Percentiles rank a stretch among this genome's conserved stretches.
phyloP scores from a whole-genome alignment of 2,888 invertebrate species.

The Hydroisotoma schaefferi region DNA sequence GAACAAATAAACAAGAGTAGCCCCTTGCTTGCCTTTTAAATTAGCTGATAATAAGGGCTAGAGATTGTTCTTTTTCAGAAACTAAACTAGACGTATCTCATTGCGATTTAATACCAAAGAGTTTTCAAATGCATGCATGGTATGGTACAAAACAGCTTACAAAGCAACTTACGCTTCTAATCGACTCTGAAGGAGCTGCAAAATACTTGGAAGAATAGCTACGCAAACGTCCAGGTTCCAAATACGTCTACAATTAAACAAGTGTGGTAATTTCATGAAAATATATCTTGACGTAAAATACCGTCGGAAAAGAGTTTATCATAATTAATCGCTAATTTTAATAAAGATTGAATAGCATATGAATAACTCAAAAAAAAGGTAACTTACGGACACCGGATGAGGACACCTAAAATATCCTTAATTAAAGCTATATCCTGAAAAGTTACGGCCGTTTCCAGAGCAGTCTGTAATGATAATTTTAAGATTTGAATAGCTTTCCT shows the following conservation, averaged over 20 bases:
- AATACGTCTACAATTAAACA: conserved; percentile 58
- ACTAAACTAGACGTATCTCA: no score
- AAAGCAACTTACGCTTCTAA: conserved; percentile 82
- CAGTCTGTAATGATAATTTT: conserved; percentile 56
- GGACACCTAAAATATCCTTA: conserved; percentile 82
- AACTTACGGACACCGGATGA: conserved; percentile 87
- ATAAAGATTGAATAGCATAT: not conserved
- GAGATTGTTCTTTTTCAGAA: no score
- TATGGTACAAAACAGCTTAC: no score
- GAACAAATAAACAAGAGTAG: conserved; percentile 1
- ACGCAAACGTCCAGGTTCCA: conserved; percentile 94
- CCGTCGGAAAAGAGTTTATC: no score
- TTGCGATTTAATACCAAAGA: no score
- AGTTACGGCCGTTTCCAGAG: conserved; percentile 80
- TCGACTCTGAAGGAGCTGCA: conserved; percentile 84
- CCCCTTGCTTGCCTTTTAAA: no score
- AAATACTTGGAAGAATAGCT: conserved; percentile 78
- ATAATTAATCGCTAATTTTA: no score
- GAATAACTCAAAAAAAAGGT: conserved; percentile 28
- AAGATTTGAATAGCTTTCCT: not conserved
- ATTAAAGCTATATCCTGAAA: conserved; percentile 82
- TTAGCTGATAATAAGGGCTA: no score
- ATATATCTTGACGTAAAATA: no score
- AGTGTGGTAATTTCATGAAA: not conserved
- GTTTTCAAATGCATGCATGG: no score